Base-by-base conservation (phyloP, 2,797 vertebrate genomes). In the Lutjanus campechanus region DNA sequence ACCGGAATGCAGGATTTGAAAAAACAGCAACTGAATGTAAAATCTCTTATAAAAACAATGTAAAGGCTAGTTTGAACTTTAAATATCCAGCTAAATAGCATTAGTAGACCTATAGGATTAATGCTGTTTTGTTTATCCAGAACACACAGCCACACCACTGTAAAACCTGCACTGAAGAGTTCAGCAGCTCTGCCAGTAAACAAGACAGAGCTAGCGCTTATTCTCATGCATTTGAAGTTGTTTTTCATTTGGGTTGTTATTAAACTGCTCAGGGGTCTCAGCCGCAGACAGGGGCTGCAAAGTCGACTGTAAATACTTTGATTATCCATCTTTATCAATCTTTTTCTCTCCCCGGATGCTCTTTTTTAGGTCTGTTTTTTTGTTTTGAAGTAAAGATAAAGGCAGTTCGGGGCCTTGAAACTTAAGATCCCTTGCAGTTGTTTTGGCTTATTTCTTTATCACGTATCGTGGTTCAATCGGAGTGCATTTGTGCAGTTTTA, bases 221-320 rank as follows among this genome's bases (percentile, higher is more conserved):
- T 56, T 71, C 51, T 17, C 71, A 22, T 62, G 46, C 59, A 73
- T 77, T 67, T 78, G 49, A 82, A 84, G 76, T 61, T 76, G 64
- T 78, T 85, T 85, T 81, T 84, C 20, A 74, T 70, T 79, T 61
- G 49, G 2, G 12, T 59, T 81, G 58, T 69, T 80, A 49, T 77
- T 63, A 58, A 74, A 75, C n/a, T 20, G 73, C 76, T 75, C 36
- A n/a, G 11, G 55, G 69, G 53, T 85, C 54, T 61, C 55, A 78
- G 54, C 11, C 8, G 47, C 40, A 83, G 53, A 77, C 46, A 29
- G 51, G 49, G 10, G 56, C 70, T 49, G 51, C 40, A 77, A 58
- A 69, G 62, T 40, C 46, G 36, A 62, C 56, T 53, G 44, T 56
- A 43, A 54, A 69, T 50, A 61, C 62, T 71, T 76, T 68, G 63